Evolutionary conservation across 2,113 vertebrate genomes (phyloP), one percentile per base, ranked within the genome.

Genomic region (Panthera tigris): DNA sequence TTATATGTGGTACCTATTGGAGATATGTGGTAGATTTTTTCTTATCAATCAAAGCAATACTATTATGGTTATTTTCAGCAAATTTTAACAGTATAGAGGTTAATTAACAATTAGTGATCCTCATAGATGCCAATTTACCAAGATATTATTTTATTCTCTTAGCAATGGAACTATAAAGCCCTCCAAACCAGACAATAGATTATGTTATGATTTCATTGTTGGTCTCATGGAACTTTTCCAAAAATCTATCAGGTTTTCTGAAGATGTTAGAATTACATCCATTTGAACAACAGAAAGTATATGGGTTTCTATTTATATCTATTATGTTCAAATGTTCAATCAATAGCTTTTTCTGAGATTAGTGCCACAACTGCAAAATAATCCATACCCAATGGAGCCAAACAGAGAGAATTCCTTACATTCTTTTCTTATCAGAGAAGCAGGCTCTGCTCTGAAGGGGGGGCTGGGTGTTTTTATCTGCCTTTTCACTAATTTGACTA

Each of bases 311-410:
- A 65, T 73, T 50, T 93, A 57, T 68, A 73, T 57, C 45, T 66
- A n/a, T 33, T 39, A 94, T 55, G 21, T 66, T 36, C 25, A 80
- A 94, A 79, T n/a, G 7, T 65, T 83, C 9, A 91, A 82, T 33
- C 92, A 73, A 73, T 55, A 66, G 31, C 13, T 89, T 96, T 96
- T 89, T 61, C 50, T 89, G 48, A 94, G 33, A 19, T 57, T 65
- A 83, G 27, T 39, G 83, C 4, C 45, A 45, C 13, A 63, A 39
- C 4, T 82, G 57, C 29, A 81, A 87, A 86, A 88, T 41, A 94
- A 57, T 82, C n/a, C 7, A 63, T 83, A 63, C 45, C 39, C 23
- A 69, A 2, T 33, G 31, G 5, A n/a, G 68, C 45, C 21, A 4
- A 23, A 69, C 27, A 33, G 50, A 19, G 36, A 45, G 45, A 18